Conservation (phyloP, 2,797 vertebrate species). For the Gallinago stenura region DNA sequence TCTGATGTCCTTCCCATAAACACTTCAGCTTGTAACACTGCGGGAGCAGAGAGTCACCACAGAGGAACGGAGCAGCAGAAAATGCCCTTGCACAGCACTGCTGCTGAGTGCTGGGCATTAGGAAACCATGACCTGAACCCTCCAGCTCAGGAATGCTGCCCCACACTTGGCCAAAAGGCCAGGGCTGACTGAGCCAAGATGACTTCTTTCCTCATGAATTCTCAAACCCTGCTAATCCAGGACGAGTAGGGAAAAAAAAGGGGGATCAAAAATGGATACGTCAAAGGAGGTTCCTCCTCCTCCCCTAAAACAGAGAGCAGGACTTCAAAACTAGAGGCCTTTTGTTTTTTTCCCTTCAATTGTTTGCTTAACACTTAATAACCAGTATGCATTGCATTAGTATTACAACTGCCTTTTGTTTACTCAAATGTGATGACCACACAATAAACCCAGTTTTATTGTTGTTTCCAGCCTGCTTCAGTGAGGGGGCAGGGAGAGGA, state of each 20-base stretch:
- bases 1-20: neutral
- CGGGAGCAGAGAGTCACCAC: neutral
- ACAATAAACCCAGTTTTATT: constrained; percentile 41
- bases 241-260: neutral
- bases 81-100: neutral
- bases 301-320: neutral
- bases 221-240: neutral
- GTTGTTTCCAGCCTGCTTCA: constrained; percentile 4
- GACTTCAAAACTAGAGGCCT: neutral
- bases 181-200: neutral
- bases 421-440: constrained; percentile 31
- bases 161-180: neutral
- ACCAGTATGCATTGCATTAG: neutral
- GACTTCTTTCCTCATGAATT: neutral
- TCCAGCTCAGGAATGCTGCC: neutral
- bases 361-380: constrained; percentile 45
- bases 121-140: constrained; percentile 1
- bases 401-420: constrained; percentile 48
- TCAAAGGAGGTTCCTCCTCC: neutral
- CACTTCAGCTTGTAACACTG: neutral
- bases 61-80: neutral
- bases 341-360: neutral
- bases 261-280: neutral
- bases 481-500: neutral
- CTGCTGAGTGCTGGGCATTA: neutral